These are phyloP conservation scores for Cerceris rybyensis DNA, from an alignment of 2,888 invertebrate species.

Conservation along the genomic window DNA sequence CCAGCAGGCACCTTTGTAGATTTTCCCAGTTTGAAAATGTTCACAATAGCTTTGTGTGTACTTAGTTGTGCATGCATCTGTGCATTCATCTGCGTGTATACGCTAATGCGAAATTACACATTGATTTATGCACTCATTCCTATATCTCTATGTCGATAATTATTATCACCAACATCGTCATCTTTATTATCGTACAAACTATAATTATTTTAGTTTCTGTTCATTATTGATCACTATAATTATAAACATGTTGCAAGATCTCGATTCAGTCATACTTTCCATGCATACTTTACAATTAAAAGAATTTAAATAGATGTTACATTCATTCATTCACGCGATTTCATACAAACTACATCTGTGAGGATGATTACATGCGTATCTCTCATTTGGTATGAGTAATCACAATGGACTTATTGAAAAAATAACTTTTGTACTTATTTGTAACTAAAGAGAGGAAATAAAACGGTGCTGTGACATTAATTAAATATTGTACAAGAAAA, in stretches of 20 bases:
- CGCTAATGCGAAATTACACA: constrained; percentile 47
- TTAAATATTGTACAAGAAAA: constrained; percentile 60
- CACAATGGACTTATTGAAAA: constrained; percentile 75
- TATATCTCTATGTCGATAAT: constrained; percentile 67
- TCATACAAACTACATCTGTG: constrained; percentile 51
- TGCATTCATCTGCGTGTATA: constrained; percentile 44
- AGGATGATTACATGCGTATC: constrained; percentile 58
- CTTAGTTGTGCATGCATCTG: constrained; percentile 43
- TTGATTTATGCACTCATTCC: constrained; percentile 56
- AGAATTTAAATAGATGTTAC: constrained; percentile 67
- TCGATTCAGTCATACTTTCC: constrained; percentile 52
- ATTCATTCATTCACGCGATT: constrained; percentile 46
- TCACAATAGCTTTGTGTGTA: constrained; percentile 49
- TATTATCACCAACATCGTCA: constrained; percentile 67
- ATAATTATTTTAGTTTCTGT: constrained; percentile 65
- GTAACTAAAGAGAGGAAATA: constrained; percentile 63
- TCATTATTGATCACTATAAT: constrained; percentile 70
- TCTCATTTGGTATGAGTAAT: constrained; percentile 77
- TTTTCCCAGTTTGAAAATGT: constrained; percentile 57
- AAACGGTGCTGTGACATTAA: constrained; percentile 31
- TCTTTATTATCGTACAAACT: constrained; percentile 61
- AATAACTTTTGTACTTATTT: constrained; percentile 77
- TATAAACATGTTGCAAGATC: constrained; percentile 69
- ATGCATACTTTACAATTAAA: constrained; percentile 65
- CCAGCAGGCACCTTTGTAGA: constrained; percentile 53